Evolutionary conservation across 2,888 invertebrate species (phyloP).

Genomic region (Aleiodes alternator): DNA sequence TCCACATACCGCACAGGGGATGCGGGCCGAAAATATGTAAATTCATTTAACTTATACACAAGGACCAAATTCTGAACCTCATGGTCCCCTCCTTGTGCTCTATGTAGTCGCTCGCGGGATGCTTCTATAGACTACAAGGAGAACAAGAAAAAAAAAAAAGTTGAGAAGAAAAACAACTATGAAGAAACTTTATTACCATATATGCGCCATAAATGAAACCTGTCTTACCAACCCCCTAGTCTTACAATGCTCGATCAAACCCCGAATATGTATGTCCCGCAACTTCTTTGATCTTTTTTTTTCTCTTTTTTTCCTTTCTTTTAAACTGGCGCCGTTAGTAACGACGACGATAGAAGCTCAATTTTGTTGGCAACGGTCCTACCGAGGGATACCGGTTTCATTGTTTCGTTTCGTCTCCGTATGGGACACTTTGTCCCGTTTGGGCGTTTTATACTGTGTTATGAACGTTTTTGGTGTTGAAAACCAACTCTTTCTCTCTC

Average conservation of each 20-base stretch:
- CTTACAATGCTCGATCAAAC: constrained; percentile 62
- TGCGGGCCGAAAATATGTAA: constrained; percentile 74
- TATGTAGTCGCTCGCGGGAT: constrained; percentile 58
- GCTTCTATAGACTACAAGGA: constrained; percentile 17
- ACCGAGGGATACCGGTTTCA: constrained; percentile 72
- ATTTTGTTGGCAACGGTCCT: constrained; percentile 70
- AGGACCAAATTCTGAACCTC: constrained; percentile 50
- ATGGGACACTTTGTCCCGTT: constrained; percentile 70
- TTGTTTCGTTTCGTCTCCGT: constrained; percentile 60
- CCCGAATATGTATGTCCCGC: constrained; percentile 31
- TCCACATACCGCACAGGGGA: constrained; percentile 51
- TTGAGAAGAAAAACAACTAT: constrained; percentile 41
- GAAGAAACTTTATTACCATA: constrained; percentile 67
- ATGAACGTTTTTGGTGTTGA: background rate
- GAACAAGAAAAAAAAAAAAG: constrained; percentile 19
- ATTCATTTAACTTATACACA: constrained; percentile 56
- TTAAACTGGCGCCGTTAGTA: constrained; percentile 28
- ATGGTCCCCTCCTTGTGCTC: constrained; percentile 55
- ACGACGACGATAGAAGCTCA: constrained; percentile 28
- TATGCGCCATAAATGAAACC: constrained; percentile 70
- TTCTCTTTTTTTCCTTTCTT: constrained; percentile 49
- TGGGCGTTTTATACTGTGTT: background rate
- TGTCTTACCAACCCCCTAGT: constrained; percentile 63
- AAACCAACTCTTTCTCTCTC: constrained; percentile 2
- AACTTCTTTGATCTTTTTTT: constrained; percentile 41